Evolutionary conservation across 2,797 vertebrate species (phyloP).

Genomic region (Apodemus agrarius): DNA sequence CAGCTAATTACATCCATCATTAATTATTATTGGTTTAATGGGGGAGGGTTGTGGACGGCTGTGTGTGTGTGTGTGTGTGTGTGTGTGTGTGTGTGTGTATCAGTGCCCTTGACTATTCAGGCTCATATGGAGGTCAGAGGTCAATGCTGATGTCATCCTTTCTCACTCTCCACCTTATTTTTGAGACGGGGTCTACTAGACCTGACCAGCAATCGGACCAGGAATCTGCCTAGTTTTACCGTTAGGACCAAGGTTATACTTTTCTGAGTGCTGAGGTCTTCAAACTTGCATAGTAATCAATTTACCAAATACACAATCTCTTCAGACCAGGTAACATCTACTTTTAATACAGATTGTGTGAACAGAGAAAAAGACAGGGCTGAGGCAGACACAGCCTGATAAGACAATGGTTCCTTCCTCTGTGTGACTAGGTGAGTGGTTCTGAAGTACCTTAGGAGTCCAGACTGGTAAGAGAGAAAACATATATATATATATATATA

Average conservation of each 20-base stretch:
- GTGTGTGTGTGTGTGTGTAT: neutral
- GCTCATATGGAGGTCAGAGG: neutral
- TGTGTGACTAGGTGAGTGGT: neutral
- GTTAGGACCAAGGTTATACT: neutral
- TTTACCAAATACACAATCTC: neutral
- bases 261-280: neutral
- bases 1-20: neutral
- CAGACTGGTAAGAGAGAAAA: neutral
- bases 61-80: no score
- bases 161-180: neutral
- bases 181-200: neutral
- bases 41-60: neutral
- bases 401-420: neutral
- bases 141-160: neutral
- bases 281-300: neutral
- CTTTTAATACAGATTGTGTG: neutral
- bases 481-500: neutral
- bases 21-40: conserved; percentile 13
- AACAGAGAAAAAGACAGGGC: neutral
- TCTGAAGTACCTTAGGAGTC: neutral
- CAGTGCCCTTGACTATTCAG: neutral
- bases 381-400: neutral
- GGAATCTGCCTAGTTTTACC: neutral
- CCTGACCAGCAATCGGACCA: neutral
- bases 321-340: neutral